phyloP scores from a whole-genome alignment of 2,113 vertebrate species.

The Pteronura brasiliensis region DNA sequence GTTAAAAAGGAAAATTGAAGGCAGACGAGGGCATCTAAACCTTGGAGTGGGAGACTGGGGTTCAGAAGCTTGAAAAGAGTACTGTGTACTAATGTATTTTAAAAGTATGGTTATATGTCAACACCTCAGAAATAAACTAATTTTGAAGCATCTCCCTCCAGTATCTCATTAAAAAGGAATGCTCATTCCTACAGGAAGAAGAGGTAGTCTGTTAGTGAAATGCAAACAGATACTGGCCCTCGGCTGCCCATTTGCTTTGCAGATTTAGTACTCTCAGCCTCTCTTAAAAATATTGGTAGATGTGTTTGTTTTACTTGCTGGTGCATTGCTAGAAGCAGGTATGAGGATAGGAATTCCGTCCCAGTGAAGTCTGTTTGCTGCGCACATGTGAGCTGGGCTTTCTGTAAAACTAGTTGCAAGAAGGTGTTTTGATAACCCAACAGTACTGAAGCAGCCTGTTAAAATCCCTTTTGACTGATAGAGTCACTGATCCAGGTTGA shows the following conservation, averaged over 20 bases:
- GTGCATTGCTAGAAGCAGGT: not conserved
- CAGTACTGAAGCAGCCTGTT: not conserved
- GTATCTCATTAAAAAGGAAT: not conserved
- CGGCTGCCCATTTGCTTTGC: constrained; percentile 11
- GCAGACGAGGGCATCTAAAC: not conserved
- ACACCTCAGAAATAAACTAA: constrained; percentile 3
- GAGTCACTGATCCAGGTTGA: not conserved
- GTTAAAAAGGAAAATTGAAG: not conserved
- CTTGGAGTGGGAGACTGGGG: not conserved
- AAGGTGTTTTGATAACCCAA: not conserved
- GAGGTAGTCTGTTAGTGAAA: constrained; percentile 23
- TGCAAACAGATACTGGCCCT: not conserved
- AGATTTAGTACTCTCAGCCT: not conserved
- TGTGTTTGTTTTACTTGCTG: constrained; percentile 10
- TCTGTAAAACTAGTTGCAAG: constrained; percentile 5
- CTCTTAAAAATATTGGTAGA: not conserved
- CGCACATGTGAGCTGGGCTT: not conserved
- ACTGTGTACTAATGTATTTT: not conserved
- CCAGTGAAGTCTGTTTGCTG: constrained; percentile 34
- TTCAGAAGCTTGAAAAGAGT: not conserved
- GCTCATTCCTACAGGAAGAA: not conserved
- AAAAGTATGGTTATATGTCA: not conserved
- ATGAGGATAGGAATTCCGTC: not conserved
- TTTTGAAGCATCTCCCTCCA: not conserved
- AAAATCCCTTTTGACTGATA: not conserved